A percentile compares a stretch with the other conserved stretches of the same genome.
Conservation (phyloP, 64 coral and sea anemone genomes). For the Stichodactyla mertensii region DNA sequence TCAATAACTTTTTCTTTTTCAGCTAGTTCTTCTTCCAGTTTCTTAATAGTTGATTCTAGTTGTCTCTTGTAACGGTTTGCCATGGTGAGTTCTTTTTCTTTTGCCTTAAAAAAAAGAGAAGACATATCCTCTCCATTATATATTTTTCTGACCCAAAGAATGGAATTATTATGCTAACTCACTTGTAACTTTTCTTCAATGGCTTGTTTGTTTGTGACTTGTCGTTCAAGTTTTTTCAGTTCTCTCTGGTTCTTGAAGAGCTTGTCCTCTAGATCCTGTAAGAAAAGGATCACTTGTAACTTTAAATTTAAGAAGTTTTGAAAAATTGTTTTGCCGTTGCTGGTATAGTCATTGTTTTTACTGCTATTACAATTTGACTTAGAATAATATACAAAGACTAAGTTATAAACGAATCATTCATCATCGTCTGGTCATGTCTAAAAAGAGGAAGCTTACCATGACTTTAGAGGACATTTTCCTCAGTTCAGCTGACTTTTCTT, state of each 20-base stretch:
- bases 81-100: slow-evolving; percentile 1
- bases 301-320: too few relatives aligned
- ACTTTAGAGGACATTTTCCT: slow-evolving; percentile 72
- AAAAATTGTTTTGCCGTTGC: too few relatives aligned
- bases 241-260: slow-evolving; percentile 61
- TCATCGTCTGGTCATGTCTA: background rate
- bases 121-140: background rate
- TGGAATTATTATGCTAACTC: background rate
- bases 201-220: slow-evolving; percentile 42
- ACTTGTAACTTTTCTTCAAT: slow-evolving; percentile 65
- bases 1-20: slow-evolving; percentile 49
- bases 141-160: background rate
- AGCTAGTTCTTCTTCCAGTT: slow-evolving; percentile 41
- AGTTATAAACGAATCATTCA: background rate
- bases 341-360: too few relatives aligned
- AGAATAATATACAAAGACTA: background rate
- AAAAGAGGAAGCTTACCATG: slow-evolving; percentile 47
- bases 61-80: slow-evolving; percentile 59
- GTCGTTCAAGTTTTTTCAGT: slow-evolving; percentile 63
- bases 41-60: slow-evolving; percentile 36
- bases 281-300: background rate
- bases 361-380: too few relatives aligned
- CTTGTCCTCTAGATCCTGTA: slow-evolving; percentile 80
- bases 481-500: slow-evolving; percentile 72
- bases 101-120: background rate